Evolutionary conservation across 2,797 vertebrate species (phyloP).

Genomic region (Micropoecilia bifurca): DNA sequence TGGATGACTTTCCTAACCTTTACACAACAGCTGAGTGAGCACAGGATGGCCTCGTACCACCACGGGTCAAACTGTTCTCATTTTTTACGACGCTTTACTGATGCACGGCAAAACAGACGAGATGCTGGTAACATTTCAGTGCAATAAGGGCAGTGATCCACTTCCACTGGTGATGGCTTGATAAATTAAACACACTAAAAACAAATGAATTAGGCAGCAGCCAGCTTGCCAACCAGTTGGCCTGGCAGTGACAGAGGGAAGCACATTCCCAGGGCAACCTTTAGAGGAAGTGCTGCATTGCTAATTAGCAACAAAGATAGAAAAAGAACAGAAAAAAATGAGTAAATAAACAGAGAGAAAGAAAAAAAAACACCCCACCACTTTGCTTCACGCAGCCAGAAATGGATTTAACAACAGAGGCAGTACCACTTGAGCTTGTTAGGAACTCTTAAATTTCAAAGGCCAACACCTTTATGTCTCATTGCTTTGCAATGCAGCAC

Average conservation of each 20-base stretch:
- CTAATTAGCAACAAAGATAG: conserved; percentile 40
- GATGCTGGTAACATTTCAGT: conserved; percentile 51
- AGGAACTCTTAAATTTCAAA: conserved; percentile 31
- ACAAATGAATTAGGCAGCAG: conserved; percentile 54
- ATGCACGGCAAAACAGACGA: conserved; percentile 49
- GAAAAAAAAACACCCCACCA: background rate
- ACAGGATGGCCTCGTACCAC: conserved; percentile 25
- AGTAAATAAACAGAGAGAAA: background rate
- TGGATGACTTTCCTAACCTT: conserved; percentile 44
- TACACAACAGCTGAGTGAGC: conserved; percentile 39
- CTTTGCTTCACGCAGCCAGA: background rate
- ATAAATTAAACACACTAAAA: conserved; percentile 67
- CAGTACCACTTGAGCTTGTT: conserved; percentile 17
- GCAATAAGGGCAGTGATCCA: conserved; percentile 57
- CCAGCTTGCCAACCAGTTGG: conserved; percentile 27
- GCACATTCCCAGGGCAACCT: conserved; percentile 29
- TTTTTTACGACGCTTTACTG: conserved; percentile 45
- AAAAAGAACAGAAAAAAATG: background rate
- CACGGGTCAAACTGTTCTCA: conserved; percentile 34
- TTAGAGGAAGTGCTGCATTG: conserved; percentile 31
- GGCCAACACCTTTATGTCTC: conserved; percentile 29
- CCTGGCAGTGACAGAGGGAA: conserved; percentile 31
- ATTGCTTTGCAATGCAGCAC: conserved; percentile 28
- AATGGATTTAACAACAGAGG: conserved; percentile 17
- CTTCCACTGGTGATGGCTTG: conserved; percentile 64